A percentile compares a stretch with the other conserved stretches of the same genome.
Evolutionary conservation across 2,113 vertebrate genomes (phyloP).

Genomic region (Seriola quinqueradiata): DNA sequence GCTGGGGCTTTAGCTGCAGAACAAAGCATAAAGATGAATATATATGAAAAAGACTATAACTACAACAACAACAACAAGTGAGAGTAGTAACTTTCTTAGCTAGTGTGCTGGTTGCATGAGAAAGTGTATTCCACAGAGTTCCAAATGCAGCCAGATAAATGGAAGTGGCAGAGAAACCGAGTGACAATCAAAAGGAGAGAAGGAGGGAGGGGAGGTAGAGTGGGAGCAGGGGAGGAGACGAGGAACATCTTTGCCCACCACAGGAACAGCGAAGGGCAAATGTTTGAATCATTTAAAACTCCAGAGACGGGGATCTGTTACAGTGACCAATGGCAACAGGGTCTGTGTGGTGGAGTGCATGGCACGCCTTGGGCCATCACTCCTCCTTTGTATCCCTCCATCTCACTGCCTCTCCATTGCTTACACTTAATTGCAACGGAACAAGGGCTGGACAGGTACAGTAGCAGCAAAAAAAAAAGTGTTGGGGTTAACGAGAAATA

Average conservation of each 20-base stretch:
- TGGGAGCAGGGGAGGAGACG: slow-evolving; percentile 22
- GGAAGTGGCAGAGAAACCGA: not conserved
- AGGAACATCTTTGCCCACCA: slow-evolving; percentile 70
- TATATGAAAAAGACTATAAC: not conserved
- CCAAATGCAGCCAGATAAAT: slow-evolving; percentile 8
- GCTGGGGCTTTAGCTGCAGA: slow-evolving; percentile 14
- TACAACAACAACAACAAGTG: not conserved
- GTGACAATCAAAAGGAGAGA: slow-evolving; percentile 13
- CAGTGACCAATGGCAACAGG: slow-evolving; percentile 73
- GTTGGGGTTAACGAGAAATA: slow-evolving; percentile 13
- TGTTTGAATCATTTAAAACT: slow-evolving; percentile 86
- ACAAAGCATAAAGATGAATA: not conserved
- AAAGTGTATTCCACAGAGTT: not conserved
- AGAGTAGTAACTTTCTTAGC: slow-evolving; percentile 10
- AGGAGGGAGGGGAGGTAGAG: slow-evolving; percentile 1
- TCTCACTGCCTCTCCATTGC: slow-evolving; percentile 44
- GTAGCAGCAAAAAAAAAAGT: slow-evolving; percentile 13
- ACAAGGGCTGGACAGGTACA: slow-evolving; percentile 31
- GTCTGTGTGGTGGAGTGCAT: slow-evolving; percentile 60
- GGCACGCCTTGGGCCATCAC: slow-evolving; percentile 61
- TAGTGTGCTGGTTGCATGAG: not conserved
- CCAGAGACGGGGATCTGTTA: slow-evolving; percentile 82
- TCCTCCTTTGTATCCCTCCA: slow-evolving; percentile 45
- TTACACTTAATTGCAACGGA: slow-evolving; percentile 55
- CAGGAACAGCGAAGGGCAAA: slow-evolving; percentile 81